These are phyloP conservation scores for Metaphire vulgaris DNA, from an alignment of 1,140 invertebrate species.

Conservation along the genomic window DNA sequence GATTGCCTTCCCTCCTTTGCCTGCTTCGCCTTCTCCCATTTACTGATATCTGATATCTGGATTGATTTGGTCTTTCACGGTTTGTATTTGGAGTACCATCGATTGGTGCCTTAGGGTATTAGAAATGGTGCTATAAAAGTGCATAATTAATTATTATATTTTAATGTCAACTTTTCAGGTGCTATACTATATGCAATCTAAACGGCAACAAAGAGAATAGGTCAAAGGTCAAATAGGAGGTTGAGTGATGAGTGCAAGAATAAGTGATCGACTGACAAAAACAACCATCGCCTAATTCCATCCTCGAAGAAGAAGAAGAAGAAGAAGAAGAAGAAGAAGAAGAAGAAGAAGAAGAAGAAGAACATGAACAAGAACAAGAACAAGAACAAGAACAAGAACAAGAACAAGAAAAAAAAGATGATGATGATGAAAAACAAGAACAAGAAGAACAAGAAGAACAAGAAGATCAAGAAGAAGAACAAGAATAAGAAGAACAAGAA, in stretches of 20 bases:
- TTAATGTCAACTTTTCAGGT: too few species aligned
- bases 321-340: constrained; percentile 15
- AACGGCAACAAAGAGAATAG: too few species aligned
- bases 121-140: too few species aligned
- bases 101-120: too few species aligned
- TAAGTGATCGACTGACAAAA: constrained; percentile 11
- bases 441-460: not conserved
- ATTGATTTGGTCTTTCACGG: too few species aligned
- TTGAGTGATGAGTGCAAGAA: not conserved
- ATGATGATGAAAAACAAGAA: constrained; percentile 1
- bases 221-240: not conserved
- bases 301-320: constrained; percentile 16
- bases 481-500: not conserved
- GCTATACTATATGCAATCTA: too few species aligned
- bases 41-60: too few species aligned
- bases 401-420: not conserved
- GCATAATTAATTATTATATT: too few species aligned
- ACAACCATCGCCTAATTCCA: constrained; percentile 1
- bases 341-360: constrained; percentile 17
- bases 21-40: too few species aligned
- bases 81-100: too few species aligned
- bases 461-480: not conserved
- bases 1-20: too few species aligned
- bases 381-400: constrained; percentile 4
- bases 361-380: constrained; percentile 10